A percentile compares a stretch with the other conserved stretches of the same genome.
These are phyloP conservation scores for Balanococcus diminutus DNA, from an alignment of 2,888 invertebrate genomes.

Conservation along the genomic window DNA sequence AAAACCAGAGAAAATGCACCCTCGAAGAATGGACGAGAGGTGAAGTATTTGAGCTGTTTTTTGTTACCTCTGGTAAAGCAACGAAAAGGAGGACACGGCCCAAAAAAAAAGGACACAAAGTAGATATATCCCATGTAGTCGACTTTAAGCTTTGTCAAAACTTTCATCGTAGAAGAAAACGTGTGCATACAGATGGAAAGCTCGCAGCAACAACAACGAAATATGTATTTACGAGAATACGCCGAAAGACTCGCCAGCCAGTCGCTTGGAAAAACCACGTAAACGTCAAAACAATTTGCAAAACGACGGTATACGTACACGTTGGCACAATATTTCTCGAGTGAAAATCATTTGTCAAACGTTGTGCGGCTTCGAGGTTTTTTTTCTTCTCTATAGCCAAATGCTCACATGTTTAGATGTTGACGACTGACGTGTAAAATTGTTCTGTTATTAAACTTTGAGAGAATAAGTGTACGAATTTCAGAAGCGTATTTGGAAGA, in stretches of 20 bases:
- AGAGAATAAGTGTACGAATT: no score
- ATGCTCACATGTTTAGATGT: no score
- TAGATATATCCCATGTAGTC: not conserved
- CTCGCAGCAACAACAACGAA: not conserved
- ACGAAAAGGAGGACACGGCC: not conserved
- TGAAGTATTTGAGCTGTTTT: not conserved
- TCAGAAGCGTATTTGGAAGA: no score
- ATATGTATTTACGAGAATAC: not conserved
- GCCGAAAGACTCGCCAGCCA: not conserved
- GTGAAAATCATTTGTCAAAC: constrained; percentile 36
- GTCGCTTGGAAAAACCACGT: not conserved
- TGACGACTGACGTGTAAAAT: no score
- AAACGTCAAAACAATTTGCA: constrained; percentile 32
- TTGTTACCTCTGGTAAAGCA: not conserved
- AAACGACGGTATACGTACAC: not conserved
- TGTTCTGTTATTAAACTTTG: no score
- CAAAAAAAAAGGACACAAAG: not conserved
- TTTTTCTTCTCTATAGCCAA: no score
- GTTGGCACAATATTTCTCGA: not conserved
- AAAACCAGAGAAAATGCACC: not conserved
- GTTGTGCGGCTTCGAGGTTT: not conserved
- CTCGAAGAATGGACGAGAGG: not conserved
- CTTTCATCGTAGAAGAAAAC: not conserved
- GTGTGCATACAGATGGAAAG: not conserved
- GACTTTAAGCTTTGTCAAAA: not conserved